These are phyloP conservation scores for Paragorgia papillata DNA, from an alignment of 92 coral and sea anemone species.

Conservation along the genomic window DNA sequence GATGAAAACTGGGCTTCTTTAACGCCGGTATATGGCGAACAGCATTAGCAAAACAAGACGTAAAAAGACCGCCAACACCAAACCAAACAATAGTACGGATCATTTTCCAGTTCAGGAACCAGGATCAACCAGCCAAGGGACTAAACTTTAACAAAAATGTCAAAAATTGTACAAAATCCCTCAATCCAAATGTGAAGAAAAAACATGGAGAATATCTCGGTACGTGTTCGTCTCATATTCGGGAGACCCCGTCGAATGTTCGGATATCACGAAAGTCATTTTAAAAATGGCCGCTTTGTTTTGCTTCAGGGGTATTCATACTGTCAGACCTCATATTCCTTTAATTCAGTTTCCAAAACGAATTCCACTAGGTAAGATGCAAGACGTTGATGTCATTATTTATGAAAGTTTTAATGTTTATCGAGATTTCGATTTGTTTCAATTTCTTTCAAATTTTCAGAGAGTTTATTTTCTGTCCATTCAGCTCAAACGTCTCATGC, in stretches of 20 bases:
- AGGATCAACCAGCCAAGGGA: too few relatives aligned
- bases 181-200: not conserved
- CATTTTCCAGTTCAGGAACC: constrained; percentile 52
- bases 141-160: too few relatives aligned
- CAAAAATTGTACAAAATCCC: too few relatives aligned
- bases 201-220: constrained; percentile 14
- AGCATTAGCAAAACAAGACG: constrained; percentile 87
- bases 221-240: not conserved
- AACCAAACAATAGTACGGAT: constrained; percentile 91
- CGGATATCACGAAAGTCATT: constrained; percentile 15
- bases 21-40: constrained; percentile 87
- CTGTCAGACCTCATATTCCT: constrained; percentile 79
- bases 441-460: constrained; percentile 20
- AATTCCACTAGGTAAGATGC: constrained; percentile 53
- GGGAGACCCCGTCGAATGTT: not conserved
- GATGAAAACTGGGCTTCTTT: constrained; percentile 88
- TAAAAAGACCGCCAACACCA: constrained; percentile 95
- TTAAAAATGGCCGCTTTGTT: constrained; percentile 89
- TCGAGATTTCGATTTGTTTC: constrained; percentile 3
- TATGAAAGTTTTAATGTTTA: not conserved
- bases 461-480: not conserved
- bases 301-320: constrained; percentile 60
- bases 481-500: too few relatives aligned
- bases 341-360: constrained; percentile 88
- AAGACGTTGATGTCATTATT: constrained; percentile 60